Evolutionary conservation across 1,140 invertebrate species (phyloP).

Genomic region (Heliconius hermathena): DNA sequence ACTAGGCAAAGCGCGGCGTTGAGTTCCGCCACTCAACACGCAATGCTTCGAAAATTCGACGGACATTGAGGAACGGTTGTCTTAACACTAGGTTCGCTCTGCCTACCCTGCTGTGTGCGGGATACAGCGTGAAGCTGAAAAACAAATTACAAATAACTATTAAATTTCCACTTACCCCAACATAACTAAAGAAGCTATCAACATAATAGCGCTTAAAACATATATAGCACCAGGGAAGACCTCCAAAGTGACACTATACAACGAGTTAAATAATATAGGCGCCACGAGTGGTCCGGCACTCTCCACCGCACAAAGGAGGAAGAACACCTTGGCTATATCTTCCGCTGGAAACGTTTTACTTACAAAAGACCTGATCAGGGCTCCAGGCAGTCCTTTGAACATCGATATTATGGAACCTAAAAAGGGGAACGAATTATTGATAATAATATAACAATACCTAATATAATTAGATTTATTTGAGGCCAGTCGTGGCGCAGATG

Average conservation of each 20-base stretch:
- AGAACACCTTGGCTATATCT: constrained; percentile 86
- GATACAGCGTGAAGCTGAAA: no score
- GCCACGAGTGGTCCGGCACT: constrained; percentile 83
- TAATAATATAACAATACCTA: no score
- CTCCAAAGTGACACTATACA: constrained; percentile 82
- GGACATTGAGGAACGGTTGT: no score
- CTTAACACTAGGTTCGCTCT: no score
- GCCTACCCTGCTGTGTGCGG: no score
- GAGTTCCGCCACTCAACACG: no score
- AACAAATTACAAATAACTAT: no score
- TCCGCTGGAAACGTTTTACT: constrained; percentile 84
- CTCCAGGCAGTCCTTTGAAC: constrained; percentile 82
- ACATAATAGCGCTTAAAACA: constrained; percentile 78
- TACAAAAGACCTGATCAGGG: constrained; percentile 84
- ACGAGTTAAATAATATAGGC: constrained; percentile 83
- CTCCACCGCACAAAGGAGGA: constrained; percentile 84
- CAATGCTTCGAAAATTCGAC: no score
- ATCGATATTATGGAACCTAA: constrained; percentile 56
- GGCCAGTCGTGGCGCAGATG: no score
- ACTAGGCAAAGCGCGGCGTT: no score
- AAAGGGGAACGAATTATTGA: background rate
- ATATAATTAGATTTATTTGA: no score
- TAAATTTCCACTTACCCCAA: constrained; percentile 74
- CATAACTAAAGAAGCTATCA: constrained; percentile 62
- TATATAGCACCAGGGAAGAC: constrained; percentile 82